Base-by-base conservation (phyloP, 35 echinoderm and acorn worm species). In the Apostichopus californicus region DNA sequence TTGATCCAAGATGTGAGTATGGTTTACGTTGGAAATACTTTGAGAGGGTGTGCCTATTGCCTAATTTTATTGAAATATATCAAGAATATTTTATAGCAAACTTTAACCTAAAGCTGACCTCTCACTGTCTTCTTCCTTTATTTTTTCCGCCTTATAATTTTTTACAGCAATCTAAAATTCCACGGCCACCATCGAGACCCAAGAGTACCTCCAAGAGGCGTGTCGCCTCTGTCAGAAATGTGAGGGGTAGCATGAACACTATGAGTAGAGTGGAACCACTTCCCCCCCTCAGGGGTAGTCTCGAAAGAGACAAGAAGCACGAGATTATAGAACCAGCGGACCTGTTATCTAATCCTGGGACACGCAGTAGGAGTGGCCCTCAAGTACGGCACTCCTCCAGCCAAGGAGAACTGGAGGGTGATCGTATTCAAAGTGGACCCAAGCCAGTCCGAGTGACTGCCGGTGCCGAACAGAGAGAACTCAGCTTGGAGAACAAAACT, bases 171-270 rank as follows among this genome's bases (percentile, higher is more conserved):
- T 61, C 91, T 57, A 98, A 93, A 83, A 90, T 82, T 70, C 92
- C 93, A 71, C 80, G 93, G 89, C 95, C 95, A 82, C 97, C 95
- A 13, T 92, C 93, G 56, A 93, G 94, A 79, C 96, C 96, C 18
- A 96, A 93, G 64, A 96, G 93, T 86, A 81, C 95, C 26, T 88
- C 89, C 14, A 90, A 77, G 54, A 92, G 93, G 81, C 88, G 90
- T 60, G 25, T 83, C 15, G 18, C 80, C 55, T 88, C 93, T 21
- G 81, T 86, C 15, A 92, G 83, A 78, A 94, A 46, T 55, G 68
- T 88, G 23, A 96, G 90, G 77, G 90, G 73, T 72, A 92, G 56
- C 90, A 90, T 61, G 77, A 9, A 78, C 22, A 87, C 81, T 5
- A 92, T 98, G 10, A 98, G 92, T 61, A 98, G 94, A 91, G 87